phyloP scores from a whole-genome alignment of 2,113 vertebrate species.

The Perca fluviatilis region DNA sequence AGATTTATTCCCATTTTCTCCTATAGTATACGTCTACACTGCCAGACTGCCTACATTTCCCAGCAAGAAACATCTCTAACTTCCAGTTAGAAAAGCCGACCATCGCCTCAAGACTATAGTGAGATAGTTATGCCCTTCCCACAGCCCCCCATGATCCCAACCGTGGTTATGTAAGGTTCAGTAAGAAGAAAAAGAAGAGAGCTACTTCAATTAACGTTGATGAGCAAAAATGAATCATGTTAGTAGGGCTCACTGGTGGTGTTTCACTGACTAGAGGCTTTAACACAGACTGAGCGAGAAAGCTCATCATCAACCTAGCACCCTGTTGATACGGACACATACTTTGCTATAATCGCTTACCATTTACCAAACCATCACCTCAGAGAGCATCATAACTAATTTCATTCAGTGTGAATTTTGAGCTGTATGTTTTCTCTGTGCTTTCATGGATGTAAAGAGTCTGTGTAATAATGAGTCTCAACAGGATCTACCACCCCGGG shows the following conservation, averaged over 20 bases:
- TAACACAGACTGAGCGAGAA: conserved; percentile 43
- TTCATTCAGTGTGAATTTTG: conserved; percentile 11
- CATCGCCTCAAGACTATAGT: neutral
- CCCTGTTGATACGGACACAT: conserved; percentile 30
- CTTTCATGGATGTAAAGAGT: conserved; percentile 41
- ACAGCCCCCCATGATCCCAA: conserved; percentile 3
- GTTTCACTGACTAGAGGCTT: conserved; percentile 61
- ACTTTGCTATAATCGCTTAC: conserved; percentile 6
- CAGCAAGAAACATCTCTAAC: neutral
- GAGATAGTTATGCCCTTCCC: neutral
- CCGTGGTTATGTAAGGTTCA: conserved; percentile 20
- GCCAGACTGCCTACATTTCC: neutral
- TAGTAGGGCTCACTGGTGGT: conserved; percentile 47
- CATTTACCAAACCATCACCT: neutral
- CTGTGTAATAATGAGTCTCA: conserved; percentile 48
- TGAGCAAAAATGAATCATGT: conserved; percentile 67
- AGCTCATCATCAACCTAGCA: conserved; percentile 49
- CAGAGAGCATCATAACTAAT: conserved; percentile 24
- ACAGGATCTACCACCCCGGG: conserved; percentile 42
- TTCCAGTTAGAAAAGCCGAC: neutral
- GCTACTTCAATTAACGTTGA: conserved; percentile 64
- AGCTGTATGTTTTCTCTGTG: conserved; percentile 27
- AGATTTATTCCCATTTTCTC: neutral
- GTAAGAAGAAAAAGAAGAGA: conserved; percentile 43
- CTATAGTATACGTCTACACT: neutral